These are phyloP conservation scores for Choreutis nemorana DNA, from an alignment of 2,888 invertebrate species.

Conservation along the genomic window DNA sequence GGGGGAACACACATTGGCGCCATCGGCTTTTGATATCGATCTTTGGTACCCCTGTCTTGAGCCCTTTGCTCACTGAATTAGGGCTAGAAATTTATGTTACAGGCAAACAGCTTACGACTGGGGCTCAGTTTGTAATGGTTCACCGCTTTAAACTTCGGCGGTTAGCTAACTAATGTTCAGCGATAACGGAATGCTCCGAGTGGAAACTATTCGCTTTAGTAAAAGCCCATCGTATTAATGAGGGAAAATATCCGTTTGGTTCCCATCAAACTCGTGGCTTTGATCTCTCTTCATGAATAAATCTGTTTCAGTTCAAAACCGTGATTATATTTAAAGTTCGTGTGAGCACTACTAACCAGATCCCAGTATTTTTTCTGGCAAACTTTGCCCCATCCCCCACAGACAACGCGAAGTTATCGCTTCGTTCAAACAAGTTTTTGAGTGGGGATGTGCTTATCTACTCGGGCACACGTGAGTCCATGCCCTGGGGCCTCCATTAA, in stretches of 20 bases:
- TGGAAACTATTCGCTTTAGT: conserved; percentile 6
- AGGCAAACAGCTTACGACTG: conserved; percentile 3
- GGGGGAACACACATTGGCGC: conserved; percentile 51
- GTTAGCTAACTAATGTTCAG: conserved; percentile 9
- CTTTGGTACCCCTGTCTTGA: conserved; percentile 54
- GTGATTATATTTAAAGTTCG: no score
- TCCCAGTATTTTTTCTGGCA: conserved; percentile 16
- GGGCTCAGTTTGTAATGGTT: conserved; percentile 16
- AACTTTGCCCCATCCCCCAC: conserved; percentile 33
- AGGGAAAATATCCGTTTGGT: no score
- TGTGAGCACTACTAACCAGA: no score
- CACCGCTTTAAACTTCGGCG: conserved; percentile 9
- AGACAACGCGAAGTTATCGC: conserved; percentile 56
- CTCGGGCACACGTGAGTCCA: conserved; percentile 52
- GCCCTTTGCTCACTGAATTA: conserved; percentile 40
- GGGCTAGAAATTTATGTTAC: conserved; percentile 49
- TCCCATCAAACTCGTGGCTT: no score
- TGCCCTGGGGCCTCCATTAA: conserved; percentile 53
- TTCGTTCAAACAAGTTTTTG: conserved; percentile 56
- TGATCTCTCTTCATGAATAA: no score
- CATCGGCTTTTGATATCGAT: conserved; percentile 58
- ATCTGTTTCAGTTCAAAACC: no score
- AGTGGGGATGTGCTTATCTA: conserved; percentile 62
- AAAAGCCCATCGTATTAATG: no score
- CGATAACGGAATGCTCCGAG: conserved; percentile 2